Evolutionary conservation across 2,888 invertebrate genomes (phyloP), one percentile per base, ranked within the genome.

Genomic region (Drosophila ezoana): DNA sequence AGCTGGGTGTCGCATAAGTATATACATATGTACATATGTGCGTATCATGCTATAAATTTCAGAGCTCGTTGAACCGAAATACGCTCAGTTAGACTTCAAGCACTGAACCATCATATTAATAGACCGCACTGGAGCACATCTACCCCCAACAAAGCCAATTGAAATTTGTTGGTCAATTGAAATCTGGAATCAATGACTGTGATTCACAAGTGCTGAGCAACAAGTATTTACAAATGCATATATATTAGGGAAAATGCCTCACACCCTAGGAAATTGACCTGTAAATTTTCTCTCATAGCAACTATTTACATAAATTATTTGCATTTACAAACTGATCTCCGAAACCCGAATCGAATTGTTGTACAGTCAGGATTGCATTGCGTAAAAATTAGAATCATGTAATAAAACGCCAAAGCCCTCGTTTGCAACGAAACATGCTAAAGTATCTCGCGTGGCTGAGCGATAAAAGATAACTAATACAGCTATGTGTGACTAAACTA

Each of bases 391-490:
- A 57, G 11, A 40, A 11, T 18, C 43, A 48, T 83, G 69, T 72
- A 80, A 72, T 79, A 76, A 86, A 80, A 47, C 28, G 28, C 28
- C 28, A 43, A 48, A 64, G 45, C 14, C 41, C n/a, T 20, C 13
- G 28, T 28, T 28, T 28, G 28, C 28, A 28, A 28, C 28, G 6
- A 28, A 28, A 49, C 43, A 40, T 33, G 14, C 41, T 53, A 43
- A 53, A 58, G 16, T 59, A 51, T 52, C 37, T 52, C 16, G 40
- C 23, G 13, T 37, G n/a, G n/a, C 23, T 28, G 23, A 16, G 68
- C 63, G 45, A 60, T 75, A 63, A 73, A 68, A 43, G 78, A 78
- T 76, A 78, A 69, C 74, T 6, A 51, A 51, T 48, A 57, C 40
- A 66, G 51, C 47, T 51, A 52, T 47, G 58, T 60, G 45, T 56